Evolutionary conservation across 2,888 invertebrate genomes (phyloP), one percentile per base, ranked within the genome.

Genomic region (Eristalis arbustorum): DNA sequence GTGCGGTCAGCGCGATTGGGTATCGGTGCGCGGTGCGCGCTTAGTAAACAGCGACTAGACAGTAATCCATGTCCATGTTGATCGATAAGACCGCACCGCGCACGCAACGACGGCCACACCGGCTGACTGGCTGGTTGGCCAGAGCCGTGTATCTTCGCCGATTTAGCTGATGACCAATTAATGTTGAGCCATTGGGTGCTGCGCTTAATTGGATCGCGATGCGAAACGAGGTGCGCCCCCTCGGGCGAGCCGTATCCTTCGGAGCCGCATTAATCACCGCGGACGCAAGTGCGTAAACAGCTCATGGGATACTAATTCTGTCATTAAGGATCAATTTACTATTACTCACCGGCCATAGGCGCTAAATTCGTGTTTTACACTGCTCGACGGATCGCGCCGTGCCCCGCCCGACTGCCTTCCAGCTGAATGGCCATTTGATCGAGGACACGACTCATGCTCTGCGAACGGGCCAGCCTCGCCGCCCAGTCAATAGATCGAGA

Each of bases 141-240:
- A n/a, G n/a, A n/a, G n/a, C 3, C 63, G 25, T 42, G 25, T 59
- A 71, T 61, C 28, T 66, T 61, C 49, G 62, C 37, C 25, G 25
- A 73, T 81, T 77, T 81, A 77, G 77, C 81, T 77, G 81, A 82
- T 85, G 81, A 78, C 82, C 85, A 85, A 85, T 85, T 85, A 85
- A 81, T 78, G 82, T 78, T 82, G 64, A 76, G 56, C 59, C n/a
- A 59, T 69, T 69, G 61, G 62, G 67, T 67, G 72, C 34, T 63
- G 59, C 59, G 67, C 68, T 76, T 80, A 76, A 80, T 80, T 76
- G 68, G 76, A 79, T 37, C 80, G 31, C 40, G 14, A 14, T 13
- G 40, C 31, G 31, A 22, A 37, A 6, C 23, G 25, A 69, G 81
- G 76, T 80, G 80, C 64, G 25, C 67, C 31, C 25, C 18, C 25